Percentiles rank a stretch among this genome's conserved stretches.
phyloP scores from a whole-genome alignment of 2,888 invertebrate genomes.

The Drosophila birchii region DNA sequence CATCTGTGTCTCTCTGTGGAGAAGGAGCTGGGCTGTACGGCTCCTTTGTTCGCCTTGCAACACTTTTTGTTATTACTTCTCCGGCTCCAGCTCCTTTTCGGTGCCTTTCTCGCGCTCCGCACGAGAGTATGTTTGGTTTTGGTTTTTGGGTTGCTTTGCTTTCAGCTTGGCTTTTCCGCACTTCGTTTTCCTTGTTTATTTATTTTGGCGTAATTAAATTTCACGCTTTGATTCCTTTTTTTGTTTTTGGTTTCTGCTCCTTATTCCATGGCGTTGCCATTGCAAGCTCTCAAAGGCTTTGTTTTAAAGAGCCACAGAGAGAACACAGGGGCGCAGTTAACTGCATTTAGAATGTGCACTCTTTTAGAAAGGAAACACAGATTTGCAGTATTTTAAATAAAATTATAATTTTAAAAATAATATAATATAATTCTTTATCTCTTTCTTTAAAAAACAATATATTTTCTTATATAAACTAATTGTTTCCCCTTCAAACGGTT shows the following conservation, averaged over 20 bases:
- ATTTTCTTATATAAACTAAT: neutral
- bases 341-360: slow-evolving; percentile 11
- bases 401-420: neutral
- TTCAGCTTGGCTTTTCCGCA: slow-evolving; percentile 46
- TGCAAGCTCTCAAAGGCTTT: slow-evolving; percentile 45
- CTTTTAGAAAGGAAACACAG: neutral
- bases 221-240: slow-evolving; percentile 57
- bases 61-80: slow-evolving; percentile 34
- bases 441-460: no score
- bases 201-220: slow-evolving; percentile 73
- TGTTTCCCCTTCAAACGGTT: neutral
- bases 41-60: slow-evolving; percentile 21
- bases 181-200: slow-evolving; percentile 63
- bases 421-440: neutral
- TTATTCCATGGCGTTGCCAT: slow-evolving; percentile 8
- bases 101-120: slow-evolving; percentile 1
- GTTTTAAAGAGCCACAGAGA: slow-evolving; percentile 32
- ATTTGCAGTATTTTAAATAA: neutral
- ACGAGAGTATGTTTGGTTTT: slow-evolving; percentile 38
- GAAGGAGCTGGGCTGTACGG: neutral
- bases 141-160: slow-evolving; percentile 57
- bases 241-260: neutral
- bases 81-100: slow-evolving; percentile 8
- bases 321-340: slow-evolving; percentile 9
- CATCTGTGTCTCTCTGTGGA: slow-evolving; percentile 40